These are phyloP conservation scores for Dasysyrphus albostriatus DNA, from an alignment of 2,888 invertebrate genomes.

Conservation along the genomic window DNA sequence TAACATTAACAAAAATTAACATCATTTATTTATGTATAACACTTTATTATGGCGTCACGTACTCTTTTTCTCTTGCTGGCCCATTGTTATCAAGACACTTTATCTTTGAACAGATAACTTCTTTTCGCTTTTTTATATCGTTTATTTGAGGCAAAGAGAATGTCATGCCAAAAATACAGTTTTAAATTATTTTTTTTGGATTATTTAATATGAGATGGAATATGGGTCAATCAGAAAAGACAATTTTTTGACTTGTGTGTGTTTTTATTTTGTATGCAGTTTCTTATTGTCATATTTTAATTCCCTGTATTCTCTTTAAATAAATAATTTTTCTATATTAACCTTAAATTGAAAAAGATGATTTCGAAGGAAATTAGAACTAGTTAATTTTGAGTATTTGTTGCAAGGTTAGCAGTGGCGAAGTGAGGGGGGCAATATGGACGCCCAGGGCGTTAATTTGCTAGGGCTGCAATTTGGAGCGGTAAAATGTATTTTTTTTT, in stretches of 20 bases:
- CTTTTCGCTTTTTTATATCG: background rate
- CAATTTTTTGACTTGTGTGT: constrained; percentile 4
- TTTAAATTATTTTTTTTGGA: constrained; percentile 4
- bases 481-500: too few species aligned
- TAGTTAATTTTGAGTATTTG: too few species aligned
- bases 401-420: too few species aligned
- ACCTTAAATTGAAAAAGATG: background rate
- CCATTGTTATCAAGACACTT: constrained; percentile 50
- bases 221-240: constrained; percentile 51
- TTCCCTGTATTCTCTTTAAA: too few species aligned
- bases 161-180: constrained; percentile 38
- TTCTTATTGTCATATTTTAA: background rate
- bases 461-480: too few species aligned
- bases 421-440: too few species aligned
- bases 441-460: too few species aligned
- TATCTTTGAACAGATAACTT: constrained; percentile 31
- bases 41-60: constrained; percentile 62
- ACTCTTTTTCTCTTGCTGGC: constrained; percentile 26
- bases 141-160: constrained; percentile 43
- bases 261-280: background rate
- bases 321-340: too few species aligned
- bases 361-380: background rate
- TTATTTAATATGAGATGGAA: constrained; percentile 35
- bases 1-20: constrained; percentile 32
- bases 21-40: constrained; percentile 70